Base-by-base conservation (phyloP, 2,797 vertebrate genomes). In the Nyctibius grandis region DNA sequence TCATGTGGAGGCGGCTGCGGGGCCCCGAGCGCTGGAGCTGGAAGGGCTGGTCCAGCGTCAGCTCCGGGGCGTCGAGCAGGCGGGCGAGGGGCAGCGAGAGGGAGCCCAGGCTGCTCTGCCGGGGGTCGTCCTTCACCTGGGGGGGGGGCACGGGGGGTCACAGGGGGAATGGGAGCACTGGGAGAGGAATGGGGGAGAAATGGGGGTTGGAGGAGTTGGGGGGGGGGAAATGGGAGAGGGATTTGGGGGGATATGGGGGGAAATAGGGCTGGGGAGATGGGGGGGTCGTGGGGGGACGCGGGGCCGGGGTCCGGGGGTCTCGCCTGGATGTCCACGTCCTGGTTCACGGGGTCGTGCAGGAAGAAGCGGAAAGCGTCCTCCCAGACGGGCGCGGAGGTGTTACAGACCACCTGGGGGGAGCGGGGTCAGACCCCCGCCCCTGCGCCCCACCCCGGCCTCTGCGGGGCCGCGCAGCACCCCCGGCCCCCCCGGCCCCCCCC, bases 351-450 rank as follows among this genome's bases (percentile, higher is more conserved):
- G 96, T 99, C 98, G 70, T 99, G 99, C 84, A 99, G 98, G 95
- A 99, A 99, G 97, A 99, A 99, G 29, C 98, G 99, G 94, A 99
- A 99, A 11, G 99, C 99, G 9, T 98, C 99, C 64, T 99, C 99
- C 99, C 99, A 99, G 45, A 98, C 97, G 0, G 99, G 99, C 85
- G 84, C 96, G 72, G 95, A 98, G 40, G 98, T 99, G 50, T 97
- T 98, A 12, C 98, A 99, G 84, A 98, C 97, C 15, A 98, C 98
- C 99, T 99, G 90, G 38, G 42, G 36, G 12, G 45, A n/a, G 25
- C 1, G 5, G 28, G 33, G 22, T n/a, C 4, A 15, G 59, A 63
- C 15, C 29, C 12, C 29, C 29, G 19, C 25, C 31, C 3, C 13
- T 28, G 44, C 44, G 36, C 17, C 77, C 17, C 6, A 6, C 6